Conservation (phyloP, 2,888 invertebrate species). For the Molorchus minor region DNA sequence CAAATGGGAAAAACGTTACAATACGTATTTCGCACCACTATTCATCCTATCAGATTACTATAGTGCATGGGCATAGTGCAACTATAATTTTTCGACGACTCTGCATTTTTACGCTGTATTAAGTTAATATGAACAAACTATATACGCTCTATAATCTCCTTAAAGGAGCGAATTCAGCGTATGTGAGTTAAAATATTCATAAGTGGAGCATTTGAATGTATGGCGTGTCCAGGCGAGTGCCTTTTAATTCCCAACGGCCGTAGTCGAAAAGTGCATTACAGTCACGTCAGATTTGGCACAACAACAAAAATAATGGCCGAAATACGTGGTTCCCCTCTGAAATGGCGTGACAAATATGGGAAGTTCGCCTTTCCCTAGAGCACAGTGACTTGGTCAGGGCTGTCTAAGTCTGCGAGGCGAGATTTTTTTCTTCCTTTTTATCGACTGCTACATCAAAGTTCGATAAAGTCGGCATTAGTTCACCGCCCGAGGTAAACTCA, state of each 20-base stretch:
- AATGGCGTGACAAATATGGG: background rate
- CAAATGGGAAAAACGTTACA: too few species aligned
- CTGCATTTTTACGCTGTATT: too few species aligned
- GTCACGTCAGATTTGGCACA: constrained; percentile 52
- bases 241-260: constrained; percentile 44
- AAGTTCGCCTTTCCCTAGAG: constrained; percentile 11
- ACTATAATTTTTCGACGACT: too few species aligned
- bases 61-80: too few species aligned
- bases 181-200: too few species aligned
- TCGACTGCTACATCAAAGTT: background rate
- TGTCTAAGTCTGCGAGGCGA: background rate
- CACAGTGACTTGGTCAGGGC: constrained; percentile 12
- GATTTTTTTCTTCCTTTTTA: background rate
- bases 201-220: constrained; percentile 16
- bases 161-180: too few species aligned
- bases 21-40: too few species aligned
- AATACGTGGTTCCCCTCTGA: constrained; percentile 45
- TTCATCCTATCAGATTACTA: too few species aligned
- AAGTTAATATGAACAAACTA: too few species aligned
- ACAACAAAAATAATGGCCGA: constrained; percentile 53
- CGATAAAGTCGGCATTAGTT: background rate
- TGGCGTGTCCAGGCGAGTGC: constrained; percentile 15
- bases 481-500: background rate
- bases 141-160: too few species aligned
- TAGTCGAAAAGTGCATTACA: constrained; percentile 49